Percentiles rank a stretch among this genome's conserved stretches.
These are phyloP conservation scores for Stomatorhinus ivindoensis DNA, from an alignment of 2,113 vertebrate species.

Conservation along the genomic window DNA sequence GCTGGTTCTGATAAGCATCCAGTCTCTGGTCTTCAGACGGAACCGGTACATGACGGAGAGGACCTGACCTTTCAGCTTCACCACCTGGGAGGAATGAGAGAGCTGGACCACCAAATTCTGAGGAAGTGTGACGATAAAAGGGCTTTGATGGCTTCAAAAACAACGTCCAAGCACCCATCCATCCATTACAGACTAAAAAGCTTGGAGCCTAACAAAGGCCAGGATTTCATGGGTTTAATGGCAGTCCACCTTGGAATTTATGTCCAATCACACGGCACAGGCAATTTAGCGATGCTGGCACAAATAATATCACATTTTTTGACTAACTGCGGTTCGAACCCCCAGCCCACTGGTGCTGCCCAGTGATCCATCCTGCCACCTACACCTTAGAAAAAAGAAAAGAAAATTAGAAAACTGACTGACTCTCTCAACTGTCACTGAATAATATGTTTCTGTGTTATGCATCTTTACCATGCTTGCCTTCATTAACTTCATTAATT, in stretches of 20 bases:
- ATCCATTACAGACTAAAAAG: background rate
- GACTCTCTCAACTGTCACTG: too few relatives aligned
- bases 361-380: background rate
- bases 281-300: background rate
- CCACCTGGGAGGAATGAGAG: constrained; percentile 65
- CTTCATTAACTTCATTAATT: background rate
- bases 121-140: background rate
- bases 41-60: constrained; percentile 98
- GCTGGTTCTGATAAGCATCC: constrained; percentile 94
- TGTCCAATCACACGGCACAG: background rate
- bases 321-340: background rate
- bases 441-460: background rate
- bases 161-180: background rate
- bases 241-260: background rate
- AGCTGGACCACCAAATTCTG: background rate
- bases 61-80: constrained; percentile 95
- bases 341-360: background rate
- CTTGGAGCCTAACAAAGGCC: background rate
- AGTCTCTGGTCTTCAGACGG: constrained; percentile 92
- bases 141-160: background rate
- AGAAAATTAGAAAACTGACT: background rate
- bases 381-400: background rate
- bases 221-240: background rate
- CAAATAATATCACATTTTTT: background rate
- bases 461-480: background rate